Conservation (phyloP, 2,797 vertebrate species). For the Clarias platycephalus region DNA sequence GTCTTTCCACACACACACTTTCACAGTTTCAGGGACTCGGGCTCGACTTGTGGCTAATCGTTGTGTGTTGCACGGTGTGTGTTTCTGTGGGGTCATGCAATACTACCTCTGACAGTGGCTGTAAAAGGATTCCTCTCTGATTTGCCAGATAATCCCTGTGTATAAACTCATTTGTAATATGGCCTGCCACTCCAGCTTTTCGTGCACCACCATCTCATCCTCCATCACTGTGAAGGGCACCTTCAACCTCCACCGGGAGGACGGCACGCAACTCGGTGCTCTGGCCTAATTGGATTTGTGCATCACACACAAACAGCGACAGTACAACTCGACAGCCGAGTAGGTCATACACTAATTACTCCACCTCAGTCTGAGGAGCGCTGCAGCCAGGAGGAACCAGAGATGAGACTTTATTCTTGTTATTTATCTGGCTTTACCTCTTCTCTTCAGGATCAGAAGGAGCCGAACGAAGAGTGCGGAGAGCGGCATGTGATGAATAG, state of each 20-base stretch:
- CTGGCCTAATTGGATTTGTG: conserved; percentile 67
- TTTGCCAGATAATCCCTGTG: conserved; percentile 68
- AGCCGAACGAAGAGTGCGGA: neutral
- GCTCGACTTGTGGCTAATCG: conserved; percentile 12
- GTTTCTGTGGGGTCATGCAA: neutral
- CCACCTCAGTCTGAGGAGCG: conserved; percentile 56
- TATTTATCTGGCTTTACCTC: conserved; percentile 52
- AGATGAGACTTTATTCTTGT: conserved; percentile 69
- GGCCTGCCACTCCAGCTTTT: conserved; percentile 42
- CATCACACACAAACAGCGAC: conserved; percentile 73
- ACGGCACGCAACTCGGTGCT: conserved; percentile 37
- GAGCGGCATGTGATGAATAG: conserved; percentile 1
- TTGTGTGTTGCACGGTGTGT: neutral
- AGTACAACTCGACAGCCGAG: conserved; percentile 67
- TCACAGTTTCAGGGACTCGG: neutral
- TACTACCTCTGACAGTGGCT: conserved; percentile 58
- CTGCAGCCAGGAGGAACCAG: conserved; percentile 34
- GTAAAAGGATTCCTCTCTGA: conserved; percentile 61
- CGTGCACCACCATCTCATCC: conserved; percentile 36
- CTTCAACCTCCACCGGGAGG: conserved; percentile 64
- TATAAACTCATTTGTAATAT: conserved; percentile 68
- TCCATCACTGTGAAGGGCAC: conserved; percentile 65
- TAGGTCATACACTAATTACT: conserved; percentile 77
- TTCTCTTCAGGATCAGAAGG: conserved; percentile 47
- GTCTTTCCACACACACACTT: neutral